A percentile compares a stretch with the other conserved stretches of the same genome.
Evolutionary conservation across 1,140 invertebrate genomes (phyloP).

Genomic region (Caenorhabditis inopinata): DNA sequence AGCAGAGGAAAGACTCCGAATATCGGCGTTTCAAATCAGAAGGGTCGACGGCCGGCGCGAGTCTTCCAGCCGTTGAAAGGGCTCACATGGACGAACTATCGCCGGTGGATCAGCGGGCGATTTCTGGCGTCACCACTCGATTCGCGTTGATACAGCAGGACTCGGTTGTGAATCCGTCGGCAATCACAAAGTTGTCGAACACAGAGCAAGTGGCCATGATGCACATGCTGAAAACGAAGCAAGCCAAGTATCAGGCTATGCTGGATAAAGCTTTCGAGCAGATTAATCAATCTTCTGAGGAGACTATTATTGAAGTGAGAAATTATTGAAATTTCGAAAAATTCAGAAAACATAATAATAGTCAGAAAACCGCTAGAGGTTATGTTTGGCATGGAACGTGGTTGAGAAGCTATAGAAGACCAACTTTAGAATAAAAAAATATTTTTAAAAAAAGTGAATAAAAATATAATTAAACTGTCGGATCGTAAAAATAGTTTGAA

Average conservation of each 20-base stretch:
- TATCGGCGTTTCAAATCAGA: slow-evolving; percentile 59
- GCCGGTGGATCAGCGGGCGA: slow-evolving; percentile 46
- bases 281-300: slow-evolving; percentile 50
- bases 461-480: no score
- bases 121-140: slow-evolving; percentile 53
- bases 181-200: slow-evolving; percentile 62
- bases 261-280: slow-evolving; percentile 62
- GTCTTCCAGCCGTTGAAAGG: slow-evolving; percentile 47
- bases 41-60: slow-evolving; percentile 52
- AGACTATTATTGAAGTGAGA: slow-evolving; percentile 54
- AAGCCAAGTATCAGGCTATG: slow-evolving; percentile 64
- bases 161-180: slow-evolving; percentile 56
- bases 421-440: no score
- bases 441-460: no score
- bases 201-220: slow-evolving; percentile 65
- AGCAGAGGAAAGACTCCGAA: slow-evolving; percentile 58
- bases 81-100: slow-evolving; percentile 57
- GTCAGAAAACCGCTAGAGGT: no score
- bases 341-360: no score
- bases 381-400: no score
- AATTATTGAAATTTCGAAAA: neutral
- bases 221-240: slow-evolving; percentile 65
- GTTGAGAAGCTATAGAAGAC: no score
- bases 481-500: no score
- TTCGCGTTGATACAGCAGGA: slow-evolving; percentile 55